Conservation (phyloP, 2,113 vertebrate species). For the Xenopus laevis region DNA sequence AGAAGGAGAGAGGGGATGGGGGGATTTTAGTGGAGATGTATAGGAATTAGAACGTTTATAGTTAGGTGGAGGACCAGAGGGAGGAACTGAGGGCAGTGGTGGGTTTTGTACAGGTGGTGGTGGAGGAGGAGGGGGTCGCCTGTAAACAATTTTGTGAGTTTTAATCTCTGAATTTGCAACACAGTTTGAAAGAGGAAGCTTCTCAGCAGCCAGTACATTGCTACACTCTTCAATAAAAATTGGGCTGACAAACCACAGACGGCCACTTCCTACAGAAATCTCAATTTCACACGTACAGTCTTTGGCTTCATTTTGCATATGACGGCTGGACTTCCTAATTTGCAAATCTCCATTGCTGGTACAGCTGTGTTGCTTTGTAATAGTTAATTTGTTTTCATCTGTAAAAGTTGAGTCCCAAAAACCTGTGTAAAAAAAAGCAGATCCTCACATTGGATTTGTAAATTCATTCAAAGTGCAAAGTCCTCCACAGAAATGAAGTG, state of each 20-base stretch:
- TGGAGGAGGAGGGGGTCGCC: constrained; percentile 68
- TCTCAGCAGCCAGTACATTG: constrained; percentile 45
- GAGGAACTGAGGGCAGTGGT: not conserved
- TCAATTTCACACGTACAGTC: constrained; percentile 72
- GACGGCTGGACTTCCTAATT: constrained; percentile 38
- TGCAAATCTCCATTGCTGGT: constrained; percentile 8
- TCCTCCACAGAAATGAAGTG: too few species aligned
- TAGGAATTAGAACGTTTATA: not conserved
- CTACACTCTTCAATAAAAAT: constrained; percentile 77
- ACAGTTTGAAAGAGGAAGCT: constrained; percentile 54
- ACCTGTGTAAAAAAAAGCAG: constrained; percentile 60
- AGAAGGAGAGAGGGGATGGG: not conserved
- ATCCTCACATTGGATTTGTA: not conserved
- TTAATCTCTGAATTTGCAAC: constrained; percentile 43
- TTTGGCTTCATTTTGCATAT: constrained; percentile 49
- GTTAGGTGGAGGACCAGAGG: not conserved
- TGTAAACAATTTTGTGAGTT: constrained; percentile 57
- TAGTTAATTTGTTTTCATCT: constrained; percentile 28
- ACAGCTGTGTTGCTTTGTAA: not conserved
- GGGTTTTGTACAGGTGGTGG: constrained; percentile 52
- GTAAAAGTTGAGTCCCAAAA: constrained; percentile 86
- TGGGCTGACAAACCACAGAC: constrained; percentile 83
- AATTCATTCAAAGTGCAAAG: too few species aligned
- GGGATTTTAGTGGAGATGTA: not conserved
- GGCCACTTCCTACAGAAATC: constrained; percentile 66